Conservation (phyloP, 2,888 invertebrate genomes). For the Coelogynopora nodosa region DNA sequence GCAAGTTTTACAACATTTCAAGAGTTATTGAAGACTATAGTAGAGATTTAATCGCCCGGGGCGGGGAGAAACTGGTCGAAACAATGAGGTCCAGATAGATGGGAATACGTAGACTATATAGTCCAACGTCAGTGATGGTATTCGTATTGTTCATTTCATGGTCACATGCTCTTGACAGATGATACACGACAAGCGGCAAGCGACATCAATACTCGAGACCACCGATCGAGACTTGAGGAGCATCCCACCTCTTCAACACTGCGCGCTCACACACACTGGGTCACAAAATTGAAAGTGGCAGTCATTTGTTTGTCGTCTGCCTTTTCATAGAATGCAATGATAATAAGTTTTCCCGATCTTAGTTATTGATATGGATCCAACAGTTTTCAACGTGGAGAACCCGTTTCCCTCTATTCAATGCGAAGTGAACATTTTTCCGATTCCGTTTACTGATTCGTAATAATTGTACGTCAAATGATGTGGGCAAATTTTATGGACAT, state of each 20-base stretch:
- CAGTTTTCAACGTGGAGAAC: too few species aligned
- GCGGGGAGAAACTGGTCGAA: not conserved
- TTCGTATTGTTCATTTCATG: constrained; percentile 6
- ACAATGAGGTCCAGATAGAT: not conserved
- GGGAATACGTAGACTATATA: too few species aligned
- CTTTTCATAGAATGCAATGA: not conserved
- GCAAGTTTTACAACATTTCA: too few species aligned
- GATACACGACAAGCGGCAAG: constrained; percentile 25
- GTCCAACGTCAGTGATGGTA: not conserved
- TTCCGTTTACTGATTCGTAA: not conserved
- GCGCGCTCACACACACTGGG: not conserved
- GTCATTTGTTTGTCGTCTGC: not conserved
- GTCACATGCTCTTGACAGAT: not conserved
- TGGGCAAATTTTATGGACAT: not conserved
- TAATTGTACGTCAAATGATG: not conserved
- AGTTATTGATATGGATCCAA: too few species aligned
- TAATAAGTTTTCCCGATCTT: too few species aligned
- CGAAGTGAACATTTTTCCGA: not conserved
- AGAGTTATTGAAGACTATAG: too few species aligned
- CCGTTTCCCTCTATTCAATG: not conserved
- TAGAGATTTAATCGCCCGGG: too few species aligned
- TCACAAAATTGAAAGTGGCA: not conserved
- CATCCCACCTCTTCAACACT: not conserved
- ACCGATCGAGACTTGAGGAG: not conserved
- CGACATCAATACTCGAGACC: not conserved